phyloP scores from a whole-genome alignment of 2,888 invertebrate species.

The Stenotaenia linearis region DNA sequence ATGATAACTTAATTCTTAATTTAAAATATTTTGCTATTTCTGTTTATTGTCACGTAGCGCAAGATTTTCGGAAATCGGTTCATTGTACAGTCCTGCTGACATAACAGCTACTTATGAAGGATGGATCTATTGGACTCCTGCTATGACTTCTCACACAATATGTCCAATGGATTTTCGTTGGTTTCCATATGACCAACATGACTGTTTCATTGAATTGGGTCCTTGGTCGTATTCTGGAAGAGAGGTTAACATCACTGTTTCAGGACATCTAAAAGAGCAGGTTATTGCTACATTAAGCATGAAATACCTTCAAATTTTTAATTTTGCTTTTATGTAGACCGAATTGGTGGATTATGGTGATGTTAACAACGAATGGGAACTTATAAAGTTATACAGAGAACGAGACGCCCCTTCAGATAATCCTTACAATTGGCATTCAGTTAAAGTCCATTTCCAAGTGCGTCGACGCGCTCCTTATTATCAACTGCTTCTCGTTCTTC shows the following conservation, averaged over 20 bases:
- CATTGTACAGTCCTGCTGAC: neutral
- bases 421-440: neutral
- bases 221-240: neutral
- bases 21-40: too few species aligned
- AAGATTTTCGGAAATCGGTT: neutral
- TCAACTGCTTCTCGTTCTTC: neutral
- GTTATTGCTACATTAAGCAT: too few species aligned
- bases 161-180: constrained; percentile 15
- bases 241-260: neutral
- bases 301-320: neutral
- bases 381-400: neutral
- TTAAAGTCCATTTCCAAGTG: neutral
- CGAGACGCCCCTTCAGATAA: neutral
- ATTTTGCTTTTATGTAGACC: neutral
- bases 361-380: constrained; percentile 6
- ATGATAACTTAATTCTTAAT: neutral
- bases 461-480: neutral
- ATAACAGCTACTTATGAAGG: neutral
- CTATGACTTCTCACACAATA: neutral
- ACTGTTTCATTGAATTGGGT: neutral
- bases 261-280: neutral
- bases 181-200: constrained; percentile 13
- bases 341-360: neutral
- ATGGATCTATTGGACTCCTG: neutral
- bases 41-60: neutral